These are phyloP conservation scores for Notiomystis cincta DNA, from an alignment of 2,113 vertebrate species.

Conservation along the genomic window DNA sequence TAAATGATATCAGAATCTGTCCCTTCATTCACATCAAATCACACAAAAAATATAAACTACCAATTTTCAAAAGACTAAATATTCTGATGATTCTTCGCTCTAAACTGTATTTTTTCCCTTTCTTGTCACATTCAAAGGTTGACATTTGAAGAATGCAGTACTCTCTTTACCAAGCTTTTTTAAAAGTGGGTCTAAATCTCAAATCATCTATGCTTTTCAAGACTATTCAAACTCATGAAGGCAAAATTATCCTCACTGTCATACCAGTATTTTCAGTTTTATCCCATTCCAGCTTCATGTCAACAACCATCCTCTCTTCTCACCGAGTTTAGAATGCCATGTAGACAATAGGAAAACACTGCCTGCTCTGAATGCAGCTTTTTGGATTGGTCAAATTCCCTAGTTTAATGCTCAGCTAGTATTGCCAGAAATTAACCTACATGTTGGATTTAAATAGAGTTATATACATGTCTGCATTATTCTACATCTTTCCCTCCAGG, in stretches of 20 bases:
- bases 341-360: slow-evolving; percentile 1
- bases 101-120: slow-evolving; percentile 42
- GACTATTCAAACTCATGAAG: slow-evolving; percentile 57
- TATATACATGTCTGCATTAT: background rate
- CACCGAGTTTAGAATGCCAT: background rate
- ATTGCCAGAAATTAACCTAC: background rate
- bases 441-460: background rate
- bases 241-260: slow-evolving; percentile 62
- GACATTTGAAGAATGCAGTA: slow-evolving; percentile 51
- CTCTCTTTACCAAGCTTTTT: slow-evolving; percentile 30
- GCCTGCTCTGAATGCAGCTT: background rate
- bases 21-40: slow-evolving; percentile 42
- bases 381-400: background rate
- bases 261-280: slow-evolving; percentile 50
- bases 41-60: slow-evolving; percentile 47
- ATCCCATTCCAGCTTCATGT: slow-evolving; percentile 21
- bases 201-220: slow-evolving; percentile 50
- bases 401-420: background rate
- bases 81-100: slow-evolving; percentile 55
- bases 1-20: slow-evolving; percentile 17
- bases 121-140: slow-evolving; percentile 51
- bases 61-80: slow-evolving; percentile 55
- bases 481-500: background rate
- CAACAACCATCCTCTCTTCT: slow-evolving; percentile 34
- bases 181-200: slow-evolving; percentile 40